These are phyloP conservation scores for Automeris io DNA, from an alignment of 2,888 invertebrate species.

Conservation along the genomic window DNA sequence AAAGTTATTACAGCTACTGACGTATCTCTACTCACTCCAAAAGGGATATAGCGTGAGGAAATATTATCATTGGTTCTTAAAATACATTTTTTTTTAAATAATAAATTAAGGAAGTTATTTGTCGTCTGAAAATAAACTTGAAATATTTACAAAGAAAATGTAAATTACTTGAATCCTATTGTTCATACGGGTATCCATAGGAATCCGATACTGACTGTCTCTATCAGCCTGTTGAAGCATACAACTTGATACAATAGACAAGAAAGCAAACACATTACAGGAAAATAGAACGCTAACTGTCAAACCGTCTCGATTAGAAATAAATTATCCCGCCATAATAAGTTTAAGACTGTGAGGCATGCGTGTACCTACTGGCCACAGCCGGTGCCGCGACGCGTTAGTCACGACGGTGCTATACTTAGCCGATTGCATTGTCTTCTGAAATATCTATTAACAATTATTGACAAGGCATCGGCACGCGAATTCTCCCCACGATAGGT, in stretches of 20 bases:
- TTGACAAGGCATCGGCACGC: constrained; percentile 76
- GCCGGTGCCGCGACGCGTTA: constrained; percentile 61
- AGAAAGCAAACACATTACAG: constrained; percentile 21
- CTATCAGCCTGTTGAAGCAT: constrained; percentile 4
- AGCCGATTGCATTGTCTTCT: constrained; percentile 75
- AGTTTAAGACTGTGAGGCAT: constrained; percentile 65
- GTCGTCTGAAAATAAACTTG: too few species aligned
- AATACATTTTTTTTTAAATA: too few species aligned
- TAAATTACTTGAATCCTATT: too few species aligned
- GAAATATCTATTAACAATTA: constrained; percentile 77
- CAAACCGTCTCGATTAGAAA: constrained; percentile 61
- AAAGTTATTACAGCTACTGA: too few species aligned
- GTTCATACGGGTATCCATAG: too few species aligned
- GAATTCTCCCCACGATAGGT: constrained; percentile 68
- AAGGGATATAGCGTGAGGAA: too few species aligned
- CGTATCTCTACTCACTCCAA: too few species aligned
- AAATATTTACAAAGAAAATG: too few species aligned
- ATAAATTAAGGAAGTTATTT: too few species aligned
- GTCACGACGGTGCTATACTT: constrained; percentile 68
- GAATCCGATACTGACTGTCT: too few species aligned
- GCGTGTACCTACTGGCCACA: constrained; percentile 40
- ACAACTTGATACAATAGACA: constrained; percentile 5
- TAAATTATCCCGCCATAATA: constrained; percentile 71
- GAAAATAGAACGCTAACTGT: constrained; percentile 52
- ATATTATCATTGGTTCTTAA: too few species aligned